phyloP scores from a whole-genome alignment of 2,113 vertebrate genomes.

The Tenebrosternarchus preto region DNA sequence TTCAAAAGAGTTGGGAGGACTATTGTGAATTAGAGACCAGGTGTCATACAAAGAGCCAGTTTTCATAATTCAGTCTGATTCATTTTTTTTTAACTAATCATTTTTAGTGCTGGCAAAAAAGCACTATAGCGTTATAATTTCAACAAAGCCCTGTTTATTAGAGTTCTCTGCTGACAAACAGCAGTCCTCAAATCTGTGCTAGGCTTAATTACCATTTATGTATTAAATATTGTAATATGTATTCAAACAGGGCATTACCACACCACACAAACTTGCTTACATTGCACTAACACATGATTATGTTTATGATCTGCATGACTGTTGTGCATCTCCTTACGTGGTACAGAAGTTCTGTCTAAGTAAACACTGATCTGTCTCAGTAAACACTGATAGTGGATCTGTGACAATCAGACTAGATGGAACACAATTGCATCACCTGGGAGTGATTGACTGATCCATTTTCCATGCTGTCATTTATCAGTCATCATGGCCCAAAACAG shows the following conservation, averaged over 20 bases:
- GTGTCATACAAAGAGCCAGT: not conserved
- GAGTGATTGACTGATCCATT: not conserved
- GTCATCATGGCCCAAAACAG: not conserved
- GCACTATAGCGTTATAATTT: not conserved
- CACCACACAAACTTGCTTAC: not conserved
- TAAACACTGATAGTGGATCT: not conserved
- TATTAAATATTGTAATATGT: not conserved
- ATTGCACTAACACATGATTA: not conserved
- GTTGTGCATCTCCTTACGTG: not conserved
- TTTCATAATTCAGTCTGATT: not conserved
- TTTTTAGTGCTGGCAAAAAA: not conserved
- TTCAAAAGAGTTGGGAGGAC: not conserved
- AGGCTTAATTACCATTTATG: not conserved
- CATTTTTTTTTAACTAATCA: constrained; percentile 3
- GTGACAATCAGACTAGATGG: not conserved
- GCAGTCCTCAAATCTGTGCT: constrained; percentile 21
- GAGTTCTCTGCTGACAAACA: constrained; percentile 45
- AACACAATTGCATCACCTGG: not conserved
- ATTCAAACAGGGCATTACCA: not conserved
- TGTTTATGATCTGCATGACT: not conserved
- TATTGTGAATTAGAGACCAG: not conserved
- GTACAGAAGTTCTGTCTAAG: not conserved
- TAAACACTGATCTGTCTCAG: not conserved
- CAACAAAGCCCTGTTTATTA: not conserved
- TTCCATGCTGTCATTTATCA: not conserved